phyloP scores from a whole-genome alignment of 2,888 invertebrate species.

The Alloscopus bannaensis region DNA sequence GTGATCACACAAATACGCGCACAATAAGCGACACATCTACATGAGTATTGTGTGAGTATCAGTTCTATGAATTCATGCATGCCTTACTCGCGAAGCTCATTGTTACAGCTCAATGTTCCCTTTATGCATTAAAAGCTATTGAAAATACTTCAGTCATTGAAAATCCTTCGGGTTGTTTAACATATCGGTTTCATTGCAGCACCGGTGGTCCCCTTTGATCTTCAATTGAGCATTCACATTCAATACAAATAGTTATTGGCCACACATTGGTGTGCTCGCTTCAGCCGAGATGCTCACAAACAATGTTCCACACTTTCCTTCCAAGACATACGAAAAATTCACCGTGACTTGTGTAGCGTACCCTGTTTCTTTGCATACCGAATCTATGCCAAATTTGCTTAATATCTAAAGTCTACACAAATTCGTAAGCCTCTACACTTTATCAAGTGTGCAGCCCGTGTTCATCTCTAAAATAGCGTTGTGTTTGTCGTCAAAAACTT shows the following conservation, averaged over 20 bases:
- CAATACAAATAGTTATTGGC: constrained; percentile 67
- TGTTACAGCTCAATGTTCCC: constrained; percentile 61
- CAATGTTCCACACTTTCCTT: too few relatives aligned
- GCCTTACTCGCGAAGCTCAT: constrained; percentile 52
- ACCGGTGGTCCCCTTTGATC: constrained; percentile 68
- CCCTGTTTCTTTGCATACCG: too few relatives aligned
- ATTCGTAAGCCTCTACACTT: too few relatives aligned
- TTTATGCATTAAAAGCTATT: constrained; percentile 64
- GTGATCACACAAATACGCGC: constrained; percentile 22
- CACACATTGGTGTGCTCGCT: constrained; percentile 55
- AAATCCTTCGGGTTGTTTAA: constrained; percentile 65
- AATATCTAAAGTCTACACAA: too few relatives aligned
- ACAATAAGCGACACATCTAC: constrained; percentile 37
- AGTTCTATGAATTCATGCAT: constrained; percentile 52
- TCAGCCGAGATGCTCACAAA: not conserved
- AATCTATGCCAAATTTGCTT: too few relatives aligned
- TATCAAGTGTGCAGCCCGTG: too few relatives aligned
- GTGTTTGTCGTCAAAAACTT: too few relatives aligned
- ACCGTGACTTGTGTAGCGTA: too few relatives aligned
- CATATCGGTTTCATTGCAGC: constrained; percentile 67
- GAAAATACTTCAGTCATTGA: constrained; percentile 60
- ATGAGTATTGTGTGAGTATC: constrained; percentile 32
- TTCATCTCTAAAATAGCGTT: too few relatives aligned
- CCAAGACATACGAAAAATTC: too few relatives aligned
- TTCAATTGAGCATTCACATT: constrained; percentile 66